Evolutionary conservation across 37 sponge, comb jelly and placozoan genomes (phyloP).

Genomic region (Lycopodina hypogea): DNA sequence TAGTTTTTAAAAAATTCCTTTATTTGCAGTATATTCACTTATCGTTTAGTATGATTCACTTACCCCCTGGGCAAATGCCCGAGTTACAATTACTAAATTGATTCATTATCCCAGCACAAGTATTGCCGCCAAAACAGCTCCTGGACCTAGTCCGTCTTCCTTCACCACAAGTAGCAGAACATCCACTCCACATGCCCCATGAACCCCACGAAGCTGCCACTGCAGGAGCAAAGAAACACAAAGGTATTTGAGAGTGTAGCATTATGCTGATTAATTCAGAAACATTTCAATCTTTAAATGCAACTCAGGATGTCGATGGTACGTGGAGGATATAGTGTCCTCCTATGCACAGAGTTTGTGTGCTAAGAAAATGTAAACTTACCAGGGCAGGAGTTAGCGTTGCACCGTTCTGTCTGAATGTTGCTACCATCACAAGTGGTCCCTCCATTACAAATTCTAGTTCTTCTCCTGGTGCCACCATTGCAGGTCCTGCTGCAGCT

Average conservation of each 20-base stretch:
- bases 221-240: background rate
- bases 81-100: slow-evolving; percentile 14
- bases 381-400: slow-evolving; percentile 58
- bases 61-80: background rate
- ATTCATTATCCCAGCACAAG: slow-evolving; percentile 25
- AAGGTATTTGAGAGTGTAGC: too few relatives aligned
- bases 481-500: slow-evolving; percentile 61
- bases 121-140: slow-evolving; percentile 53
- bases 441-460: slow-evolving; percentile 23
- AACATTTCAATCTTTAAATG: too few relatives aligned
- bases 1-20: too few relatives aligned
- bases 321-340: too few relatives aligned
- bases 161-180: slow-evolving; percentile 67
- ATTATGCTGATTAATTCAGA: too few relatives aligned
- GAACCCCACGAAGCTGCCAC: slow-evolving; percentile 1
- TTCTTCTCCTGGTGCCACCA: slow-evolving; percentile 24
- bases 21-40: too few relatives aligned
- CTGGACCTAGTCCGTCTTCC: slow-evolving; percentile 54
- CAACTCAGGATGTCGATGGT: too few relatives aligned
- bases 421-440: slow-evolving; percentile 35
- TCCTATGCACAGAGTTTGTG: too few relatives aligned
- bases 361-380: too few relatives aligned
- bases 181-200: slow-evolving; percentile 55
- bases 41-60: too few relatives aligned
- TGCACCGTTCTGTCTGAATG: slow-evolving; percentile 41